Conservation (phyloP, 2,888 invertebrate genomes). For the Malthinus seriepunctatus region DNA sequence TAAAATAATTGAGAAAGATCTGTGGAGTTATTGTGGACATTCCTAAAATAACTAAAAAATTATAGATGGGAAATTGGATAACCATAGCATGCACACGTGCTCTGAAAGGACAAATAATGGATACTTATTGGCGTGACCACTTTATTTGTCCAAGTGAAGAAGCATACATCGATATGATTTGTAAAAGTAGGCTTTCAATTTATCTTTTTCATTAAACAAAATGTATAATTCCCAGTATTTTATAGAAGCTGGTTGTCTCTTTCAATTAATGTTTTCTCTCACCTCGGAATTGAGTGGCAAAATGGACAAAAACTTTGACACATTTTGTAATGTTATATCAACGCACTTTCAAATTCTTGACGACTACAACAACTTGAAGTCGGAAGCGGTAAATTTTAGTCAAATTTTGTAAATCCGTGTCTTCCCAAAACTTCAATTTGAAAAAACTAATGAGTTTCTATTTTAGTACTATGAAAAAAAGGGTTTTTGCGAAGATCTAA, state of each 20-base stretch:
- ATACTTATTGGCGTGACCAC: conserved; percentile 8
- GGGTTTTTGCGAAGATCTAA: conserved; percentile 1
- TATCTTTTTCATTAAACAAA: not conserved
- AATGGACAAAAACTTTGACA: not conserved
- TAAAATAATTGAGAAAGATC: too few species aligned
- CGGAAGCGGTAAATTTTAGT: not conserved
- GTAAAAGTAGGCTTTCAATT: not conserved
- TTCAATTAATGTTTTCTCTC: not conserved
- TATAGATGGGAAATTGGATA: too few species aligned
- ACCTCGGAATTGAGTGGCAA: not conserved
- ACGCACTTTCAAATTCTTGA: conserved; percentile 6
- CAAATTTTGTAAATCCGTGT: too few species aligned
- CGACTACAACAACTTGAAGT: not conserved
- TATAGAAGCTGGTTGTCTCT: not conserved
- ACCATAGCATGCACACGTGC: not conserved
- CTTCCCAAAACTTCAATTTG: too few species aligned
- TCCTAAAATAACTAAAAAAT: too few species aligned
- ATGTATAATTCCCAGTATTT: not conserved
- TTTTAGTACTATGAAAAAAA: conserved; percentile 1
- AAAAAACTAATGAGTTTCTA: too few species aligned
- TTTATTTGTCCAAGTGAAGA: conserved; percentile 7
- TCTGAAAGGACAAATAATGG: conserved; percentile 2
- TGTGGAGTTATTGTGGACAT: too few species aligned
- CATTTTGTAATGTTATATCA: not conserved
- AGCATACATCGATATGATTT: not conserved